Base-by-base conservation (phyloP, 2,888 invertebrate species). In the Tuta absoluta region DNA sequence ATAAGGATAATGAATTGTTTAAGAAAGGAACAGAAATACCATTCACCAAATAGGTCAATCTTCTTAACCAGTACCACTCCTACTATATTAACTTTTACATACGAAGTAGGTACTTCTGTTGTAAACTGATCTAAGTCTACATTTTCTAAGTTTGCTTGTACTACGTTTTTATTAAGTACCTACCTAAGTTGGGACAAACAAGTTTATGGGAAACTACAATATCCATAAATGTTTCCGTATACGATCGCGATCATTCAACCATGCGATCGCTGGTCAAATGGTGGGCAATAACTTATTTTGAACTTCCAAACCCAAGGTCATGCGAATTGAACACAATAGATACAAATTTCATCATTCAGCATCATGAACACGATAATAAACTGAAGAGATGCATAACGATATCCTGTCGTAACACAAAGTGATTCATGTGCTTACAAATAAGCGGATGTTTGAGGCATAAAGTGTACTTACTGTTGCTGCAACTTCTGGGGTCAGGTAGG, bases 401-500 rank as follows among this genome's bases (percentile, higher is more conserved):
- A 51, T 51, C 51, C 51, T 51, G 51, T 51, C 12, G 51, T 23
- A 51, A 51, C 19, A 21, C 51, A 49, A 49, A 21, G 33, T 33
- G 33, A 33, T 33, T 33, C 33, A 33, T 33, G 33, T 45, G 14
- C 17, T 45, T 49, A 28, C 28, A 56, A 56, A 56, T 28, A 7
- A 7, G 10, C 45, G 21, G 45, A 41, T 38, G 59, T 59, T 38
- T 28, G n/a, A 24, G 23, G 23, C 12, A 63, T 51, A 41, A 62
- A 28, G 38, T 41, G 68, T 81, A 95, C 96, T 94, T 93, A 97
- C 97, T 94, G 87, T 96, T 97, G 67, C 96, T 94, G 87, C 97
- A 97, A 89, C 97, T 97, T 82, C 96, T 94, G 49, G 97, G 96
- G 90, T 97, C 97, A 63, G 97, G 97, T 71, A 97, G 92, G 33